Percentiles rank a stretch among this genome's conserved stretches.
phyloP scores from a whole-genome alignment of 2,113 vertebrate genomes.

The Sisor rabdophorus region DNA sequence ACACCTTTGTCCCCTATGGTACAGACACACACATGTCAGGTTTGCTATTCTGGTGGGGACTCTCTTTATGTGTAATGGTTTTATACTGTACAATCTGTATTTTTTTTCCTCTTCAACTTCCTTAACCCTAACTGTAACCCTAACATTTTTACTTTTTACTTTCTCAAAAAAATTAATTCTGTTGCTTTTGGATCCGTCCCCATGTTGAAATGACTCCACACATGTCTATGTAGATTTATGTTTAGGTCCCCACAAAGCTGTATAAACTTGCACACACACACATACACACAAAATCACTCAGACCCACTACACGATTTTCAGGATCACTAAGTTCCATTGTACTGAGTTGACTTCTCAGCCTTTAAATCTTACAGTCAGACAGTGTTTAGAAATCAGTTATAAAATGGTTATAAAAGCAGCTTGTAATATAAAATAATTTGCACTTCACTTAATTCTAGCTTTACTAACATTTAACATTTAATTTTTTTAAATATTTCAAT shows the following conservation, averaged over 20 bases:
- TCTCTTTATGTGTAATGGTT: no score
- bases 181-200: no score
- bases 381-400: conserved; percentile 32
- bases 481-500: neutral
- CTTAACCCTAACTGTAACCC: no score
- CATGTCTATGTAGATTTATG: no score
- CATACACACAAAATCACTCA: neutral
- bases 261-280: conserved; percentile 9
- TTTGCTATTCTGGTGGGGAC: no score
- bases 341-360: neutral
- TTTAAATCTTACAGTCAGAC: neutral
- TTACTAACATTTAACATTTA: conserved; percentile 6
- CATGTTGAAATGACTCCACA: no score
- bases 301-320: neutral
- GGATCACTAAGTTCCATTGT: neutral
- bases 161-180: no score
- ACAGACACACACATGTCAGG: conserved; percentile 30
- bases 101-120: no score
- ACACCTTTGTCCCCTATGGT: conserved; percentile 96
- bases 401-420: conserved; percentile 13
- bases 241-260: neutral
- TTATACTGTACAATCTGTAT: no score
- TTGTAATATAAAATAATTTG: neutral
- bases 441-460: conserved; percentile 11
- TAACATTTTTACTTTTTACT: no score